Conservation (phyloP, 2,888 invertebrate species). For the Tinea trinotella region DNA sequence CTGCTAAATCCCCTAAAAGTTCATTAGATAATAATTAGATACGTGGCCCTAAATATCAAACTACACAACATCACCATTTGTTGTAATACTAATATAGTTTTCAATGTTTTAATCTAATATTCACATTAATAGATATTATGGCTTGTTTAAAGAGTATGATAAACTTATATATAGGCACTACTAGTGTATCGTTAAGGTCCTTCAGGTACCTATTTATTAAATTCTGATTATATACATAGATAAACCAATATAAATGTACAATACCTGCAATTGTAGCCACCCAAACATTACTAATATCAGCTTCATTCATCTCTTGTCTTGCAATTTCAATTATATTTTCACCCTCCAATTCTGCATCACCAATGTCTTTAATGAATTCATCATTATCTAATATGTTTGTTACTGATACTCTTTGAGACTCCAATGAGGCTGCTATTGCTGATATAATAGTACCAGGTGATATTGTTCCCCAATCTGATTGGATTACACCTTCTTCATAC, state of each 20-base stretch:
- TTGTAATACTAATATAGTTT: no score
- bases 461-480: slow-evolving; percentile 75
- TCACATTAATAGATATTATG: no score
- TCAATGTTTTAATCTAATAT: no score
- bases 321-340: neutral
- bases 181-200: no score
- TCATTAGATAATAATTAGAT: neutral
- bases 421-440: slow-evolving; percentile 74
- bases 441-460: slow-evolving; percentile 73
- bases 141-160: no score
- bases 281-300: slow-evolving; percentile 72
- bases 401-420: slow-evolving; percentile 68
- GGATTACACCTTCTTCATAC: slow-evolving; percentile 76
- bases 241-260: no score
- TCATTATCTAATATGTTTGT: slow-evolving; percentile 58
- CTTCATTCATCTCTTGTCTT: slow-evolving; percentile 21
- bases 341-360: neutral
- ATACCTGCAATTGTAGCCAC: slow-evolving; percentile 75
- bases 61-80: no score
- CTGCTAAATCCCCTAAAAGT: slow-evolving; percentile 75
- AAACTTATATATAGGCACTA: no score
- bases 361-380: neutral
- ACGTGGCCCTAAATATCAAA: no score
- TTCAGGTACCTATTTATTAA: no score
- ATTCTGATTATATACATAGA: no score